phyloP scores from a whole-genome alignment of 2,113 vertebrate genomes.

The Nothobranchius kuhntae region DNA sequence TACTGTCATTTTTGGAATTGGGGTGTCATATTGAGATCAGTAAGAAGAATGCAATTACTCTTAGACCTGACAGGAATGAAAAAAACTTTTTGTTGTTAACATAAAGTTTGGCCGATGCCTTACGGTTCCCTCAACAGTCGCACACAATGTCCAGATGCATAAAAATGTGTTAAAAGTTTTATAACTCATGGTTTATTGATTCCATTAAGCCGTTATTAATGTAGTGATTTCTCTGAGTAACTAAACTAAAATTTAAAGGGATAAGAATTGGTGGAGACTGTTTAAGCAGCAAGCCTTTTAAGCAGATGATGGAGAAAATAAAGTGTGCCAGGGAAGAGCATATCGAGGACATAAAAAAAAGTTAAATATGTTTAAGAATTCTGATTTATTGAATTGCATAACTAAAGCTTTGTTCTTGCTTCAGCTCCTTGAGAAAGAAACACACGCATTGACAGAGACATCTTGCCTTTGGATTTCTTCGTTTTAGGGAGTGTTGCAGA shows the following conservation, averaged over 20 bases:
- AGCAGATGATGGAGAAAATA: too few species aligned
- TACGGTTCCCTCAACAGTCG: constrained; percentile 18
- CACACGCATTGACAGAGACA: too few species aligned
- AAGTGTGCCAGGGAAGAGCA: too few species aligned
- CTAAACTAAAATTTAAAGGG: background rate
- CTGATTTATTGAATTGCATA: too few species aligned
- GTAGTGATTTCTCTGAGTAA: background rate
- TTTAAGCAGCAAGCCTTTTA: too few species aligned
- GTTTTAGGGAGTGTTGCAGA: too few species aligned
- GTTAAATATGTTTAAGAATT: too few species aligned
- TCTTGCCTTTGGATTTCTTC: too few species aligned
- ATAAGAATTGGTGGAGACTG: too few species aligned
- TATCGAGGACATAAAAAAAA: too few species aligned
- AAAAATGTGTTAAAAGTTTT: constrained; percentile 6
- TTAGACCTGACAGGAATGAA: constrained; percentile 61
- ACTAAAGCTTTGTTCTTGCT: too few species aligned
- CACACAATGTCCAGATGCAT: constrained; percentile 2
- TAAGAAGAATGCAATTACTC: constrained; percentile 73
- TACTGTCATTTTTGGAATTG: constrained; percentile 72
- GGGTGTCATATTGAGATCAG: constrained; percentile 72
- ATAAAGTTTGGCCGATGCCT: constrained; percentile 43
- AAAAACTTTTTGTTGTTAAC: constrained; percentile 68
- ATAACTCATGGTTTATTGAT: background rate
- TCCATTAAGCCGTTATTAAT: background rate
- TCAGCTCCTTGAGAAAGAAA: too few species aligned